These are phyloP conservation scores for Chlamydotis undulata DNA, from an alignment of 2,113 vertebrate species.

Conservation along the genomic window DNA sequence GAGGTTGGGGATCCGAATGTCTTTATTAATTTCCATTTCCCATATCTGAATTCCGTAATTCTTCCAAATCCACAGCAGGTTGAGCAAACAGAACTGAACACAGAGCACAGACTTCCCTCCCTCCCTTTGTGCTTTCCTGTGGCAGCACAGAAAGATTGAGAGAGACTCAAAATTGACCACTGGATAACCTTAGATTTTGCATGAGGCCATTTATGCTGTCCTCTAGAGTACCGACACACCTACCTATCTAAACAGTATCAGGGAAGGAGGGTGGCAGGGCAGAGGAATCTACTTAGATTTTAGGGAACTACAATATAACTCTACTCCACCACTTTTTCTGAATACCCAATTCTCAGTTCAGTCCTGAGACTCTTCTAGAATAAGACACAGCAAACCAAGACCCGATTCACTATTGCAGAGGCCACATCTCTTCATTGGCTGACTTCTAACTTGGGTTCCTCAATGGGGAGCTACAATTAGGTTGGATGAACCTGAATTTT, in stretches of 20 bases:
- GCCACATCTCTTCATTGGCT: background rate
- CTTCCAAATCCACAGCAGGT: background rate
- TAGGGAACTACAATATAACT: background rate
- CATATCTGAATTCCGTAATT: background rate
- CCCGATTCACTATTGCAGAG: fast-evolving
- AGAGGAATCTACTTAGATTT: background rate
- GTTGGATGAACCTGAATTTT: background rate
- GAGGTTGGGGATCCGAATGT: background rate
- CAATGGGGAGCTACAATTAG: background rate
- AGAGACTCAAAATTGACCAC: background rate
- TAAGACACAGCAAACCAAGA: background rate
- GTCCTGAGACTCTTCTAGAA: background rate
- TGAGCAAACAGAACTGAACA: background rate
- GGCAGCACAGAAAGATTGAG: background rate
- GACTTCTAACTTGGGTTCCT: background rate
- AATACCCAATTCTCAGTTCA: background rate
- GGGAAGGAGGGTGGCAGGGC: background rate
- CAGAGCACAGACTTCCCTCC: background rate
- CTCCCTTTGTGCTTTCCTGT: background rate
- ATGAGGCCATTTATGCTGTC: background rate
- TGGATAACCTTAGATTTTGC: background rate
- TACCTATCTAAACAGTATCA: background rate
- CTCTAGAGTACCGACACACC: background rate
- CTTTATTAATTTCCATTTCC: constrained; percentile 38
- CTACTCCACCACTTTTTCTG: background rate